Evolutionary conservation across 1,140 invertebrate species (phyloP).

Genomic region (Leptestheria dahalacensis): DNA sequence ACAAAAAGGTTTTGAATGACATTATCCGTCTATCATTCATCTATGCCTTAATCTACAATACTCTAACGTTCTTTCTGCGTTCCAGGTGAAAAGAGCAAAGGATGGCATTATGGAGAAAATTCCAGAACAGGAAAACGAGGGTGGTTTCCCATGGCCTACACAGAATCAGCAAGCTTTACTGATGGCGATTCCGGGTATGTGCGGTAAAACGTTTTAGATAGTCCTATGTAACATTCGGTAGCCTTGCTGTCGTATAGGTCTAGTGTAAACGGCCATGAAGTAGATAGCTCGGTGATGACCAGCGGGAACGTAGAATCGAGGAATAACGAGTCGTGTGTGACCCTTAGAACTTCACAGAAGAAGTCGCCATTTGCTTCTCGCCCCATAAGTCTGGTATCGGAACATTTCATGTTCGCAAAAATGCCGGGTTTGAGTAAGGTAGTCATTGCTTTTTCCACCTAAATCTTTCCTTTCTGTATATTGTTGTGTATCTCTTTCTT

Average conservation of each 20-base stretch:
- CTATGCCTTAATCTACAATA: constrained; percentile 8
- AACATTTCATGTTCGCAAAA: background rate
- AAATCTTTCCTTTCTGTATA: background rate
- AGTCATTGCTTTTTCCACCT: background rate
- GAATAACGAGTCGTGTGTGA: too few relatives aligned
- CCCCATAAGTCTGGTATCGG: background rate
- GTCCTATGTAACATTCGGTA: too few relatives aligned
- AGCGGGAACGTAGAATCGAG: too few relatives aligned
- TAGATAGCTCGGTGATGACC: too few relatives aligned
- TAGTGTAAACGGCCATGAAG: too few relatives aligned
- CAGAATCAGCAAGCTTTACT: constrained; percentile 42
- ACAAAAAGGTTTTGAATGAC: too few relatives aligned
- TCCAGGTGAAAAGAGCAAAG: constrained; percentile 64
- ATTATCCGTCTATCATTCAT: too few relatives aligned
- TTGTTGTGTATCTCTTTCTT: background rate
- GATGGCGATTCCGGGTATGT: constrained; percentile 19
- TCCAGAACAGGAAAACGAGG: constrained; percentile 71
- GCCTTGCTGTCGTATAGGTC: background rate
- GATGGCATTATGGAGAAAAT: constrained; percentile 92
- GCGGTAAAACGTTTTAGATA: too few relatives aligned
- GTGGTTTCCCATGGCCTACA: constrained; percentile 88
- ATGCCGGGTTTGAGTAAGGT: constrained; percentile 6
- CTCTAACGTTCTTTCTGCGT: constrained; percentile 14
- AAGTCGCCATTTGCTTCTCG: background rate
- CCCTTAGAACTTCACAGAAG: too few relatives aligned